phyloP scores from a whole-genome alignment of 2,888 invertebrate genomes.

The Drosophila monieri region DNA sequence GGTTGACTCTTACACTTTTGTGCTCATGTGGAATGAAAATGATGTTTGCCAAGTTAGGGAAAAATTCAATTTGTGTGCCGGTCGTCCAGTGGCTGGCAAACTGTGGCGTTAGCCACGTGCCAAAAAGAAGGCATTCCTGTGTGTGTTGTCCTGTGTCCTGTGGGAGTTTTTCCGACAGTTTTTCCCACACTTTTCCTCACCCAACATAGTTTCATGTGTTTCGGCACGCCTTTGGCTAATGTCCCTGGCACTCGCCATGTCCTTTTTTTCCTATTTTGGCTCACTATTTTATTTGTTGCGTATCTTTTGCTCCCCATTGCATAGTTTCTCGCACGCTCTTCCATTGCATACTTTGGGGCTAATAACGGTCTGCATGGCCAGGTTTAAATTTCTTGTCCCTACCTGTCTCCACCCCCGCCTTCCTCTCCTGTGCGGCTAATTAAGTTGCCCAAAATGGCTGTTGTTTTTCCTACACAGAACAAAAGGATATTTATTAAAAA shows the following conservation, averaged over 20 bases:
- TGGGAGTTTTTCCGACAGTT: neutral
- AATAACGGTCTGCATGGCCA: constrained; percentile 54
- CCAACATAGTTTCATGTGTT: constrained; percentile 29
- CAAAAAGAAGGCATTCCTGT: constrained; percentile 8
- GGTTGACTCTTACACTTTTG: constrained; percentile 37
- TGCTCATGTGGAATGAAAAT: constrained; percentile 34
- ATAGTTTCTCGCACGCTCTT: constrained; percentile 48
- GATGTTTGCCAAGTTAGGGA: constrained; percentile 57
- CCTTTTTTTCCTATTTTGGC: constrained; percentile 6
- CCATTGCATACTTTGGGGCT: constrained; percentile 68
- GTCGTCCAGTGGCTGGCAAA: constrained; percentile 47
- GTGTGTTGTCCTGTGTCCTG: too few relatives aligned
- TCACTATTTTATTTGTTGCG: constrained; percentile 23
- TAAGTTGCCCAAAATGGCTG: constrained; percentile 47
- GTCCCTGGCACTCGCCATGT: constrained; percentile 1
- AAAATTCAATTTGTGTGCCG: constrained; percentile 59
- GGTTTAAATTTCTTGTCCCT: constrained; percentile 34
- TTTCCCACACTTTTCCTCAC: constrained; percentile 18
- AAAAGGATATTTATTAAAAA: neutral
- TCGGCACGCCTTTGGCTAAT: constrained; percentile 14
- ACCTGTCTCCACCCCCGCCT: neutral
- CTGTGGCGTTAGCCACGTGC: constrained; percentile 42
- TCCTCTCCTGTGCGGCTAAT: constrained; percentile 55
- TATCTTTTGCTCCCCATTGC: constrained; percentile 30
- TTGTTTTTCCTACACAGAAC: constrained; percentile 12